A percentile compares a stretch with the other conserved stretches of the same genome.
These are phyloP conservation scores for Trissonchulus sp. DNA, from an alignment of 2,888 invertebrate species.

Conservation along the genomic window DNA sequence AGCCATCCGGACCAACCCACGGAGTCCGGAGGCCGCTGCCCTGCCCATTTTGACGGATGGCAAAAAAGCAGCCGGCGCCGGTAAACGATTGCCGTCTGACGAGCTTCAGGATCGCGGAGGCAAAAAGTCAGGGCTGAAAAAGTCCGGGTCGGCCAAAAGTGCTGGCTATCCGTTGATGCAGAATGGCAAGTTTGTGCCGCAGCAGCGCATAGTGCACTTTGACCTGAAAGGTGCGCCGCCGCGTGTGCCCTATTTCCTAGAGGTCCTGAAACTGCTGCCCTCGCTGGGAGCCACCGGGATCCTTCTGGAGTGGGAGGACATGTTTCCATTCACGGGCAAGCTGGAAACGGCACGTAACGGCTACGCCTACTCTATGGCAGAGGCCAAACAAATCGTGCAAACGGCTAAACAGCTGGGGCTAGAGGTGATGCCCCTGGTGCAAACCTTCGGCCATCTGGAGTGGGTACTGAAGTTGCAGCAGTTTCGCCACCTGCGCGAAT, in stretches of 20 bases:
- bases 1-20: no score
- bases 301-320: constrained; percentile 56
- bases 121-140: no score
- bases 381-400: constrained; percentile 43
- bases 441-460: constrained; percentile 56
- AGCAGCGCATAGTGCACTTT: constrained; percentile 30
- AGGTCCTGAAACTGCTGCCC: constrained; percentile 53
- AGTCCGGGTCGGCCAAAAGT: background rate
- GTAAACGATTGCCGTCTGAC: no score
- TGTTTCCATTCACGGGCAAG: constrained; percentile 54
- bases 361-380: constrained; percentile 46
- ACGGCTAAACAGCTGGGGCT: constrained; percentile 50
- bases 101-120: no score
- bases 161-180: constrained; percentile 8
- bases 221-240: constrained; percentile 34
- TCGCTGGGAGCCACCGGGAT: constrained; percentile 54
- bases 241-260: constrained; percentile 36
- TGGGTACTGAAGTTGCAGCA: constrained; percentile 54
- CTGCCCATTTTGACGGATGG: no score
- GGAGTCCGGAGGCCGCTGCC: no score
- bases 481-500: constrained; percentile 52
- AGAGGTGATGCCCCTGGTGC: constrained; percentile 53
- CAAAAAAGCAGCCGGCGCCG: no score
- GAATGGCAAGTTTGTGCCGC: constrained; percentile 2
- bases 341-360: constrained; percentile 44